phyloP scores from a whole-genome alignment of 2,888 invertebrate species.

The Dusona sp. region DNA sequence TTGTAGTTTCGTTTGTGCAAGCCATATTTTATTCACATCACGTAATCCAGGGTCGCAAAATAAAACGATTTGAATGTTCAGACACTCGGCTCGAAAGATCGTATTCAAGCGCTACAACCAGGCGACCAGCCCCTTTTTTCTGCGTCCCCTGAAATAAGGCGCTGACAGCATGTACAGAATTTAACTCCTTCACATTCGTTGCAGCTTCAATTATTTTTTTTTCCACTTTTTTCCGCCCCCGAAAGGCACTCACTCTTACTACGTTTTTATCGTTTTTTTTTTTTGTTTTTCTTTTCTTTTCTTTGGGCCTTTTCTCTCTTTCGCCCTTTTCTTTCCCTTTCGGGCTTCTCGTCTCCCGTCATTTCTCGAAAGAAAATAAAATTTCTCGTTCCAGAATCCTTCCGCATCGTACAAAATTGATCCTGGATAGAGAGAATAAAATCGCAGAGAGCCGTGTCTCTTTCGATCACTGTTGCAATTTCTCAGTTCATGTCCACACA shows the following conservation, averaged over 20 bases:
- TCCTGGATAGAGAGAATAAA: conserved; percentile 31
- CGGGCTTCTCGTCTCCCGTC: not conserved
- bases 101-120: conserved; percentile 36
- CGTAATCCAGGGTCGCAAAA: conserved; percentile 63
- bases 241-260: not conserved
- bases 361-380: conserved; percentile 32
- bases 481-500: not conserved
- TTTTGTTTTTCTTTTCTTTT: not conserved
- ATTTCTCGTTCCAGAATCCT: not conserved
- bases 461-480: conserved; percentile 19
- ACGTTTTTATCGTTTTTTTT: conserved; percentile 1
- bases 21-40: conserved; percentile 58
- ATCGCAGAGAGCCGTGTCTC: conserved; percentile 28
- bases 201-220: conserved; percentile 43
- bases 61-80: conserved; percentile 58
- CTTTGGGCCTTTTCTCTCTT: not conserved
- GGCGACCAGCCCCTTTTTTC: conserved; percentile 23
- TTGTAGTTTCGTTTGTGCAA: conserved; percentile 6
- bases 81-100: conserved; percentile 44
- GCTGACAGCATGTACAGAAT: conserved; percentile 64
- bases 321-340: not conserved
- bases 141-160: conserved; percentile 35
- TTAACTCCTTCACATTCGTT: conserved; percentile 59
- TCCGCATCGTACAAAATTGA: conserved; percentile 38
- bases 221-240: not conserved